A percentile compares a stretch with the other conserved stretches of the same genome.
Conservation (phyloP, 2,888 invertebrate genomes). For the Mesorhabditis belari region DNA sequence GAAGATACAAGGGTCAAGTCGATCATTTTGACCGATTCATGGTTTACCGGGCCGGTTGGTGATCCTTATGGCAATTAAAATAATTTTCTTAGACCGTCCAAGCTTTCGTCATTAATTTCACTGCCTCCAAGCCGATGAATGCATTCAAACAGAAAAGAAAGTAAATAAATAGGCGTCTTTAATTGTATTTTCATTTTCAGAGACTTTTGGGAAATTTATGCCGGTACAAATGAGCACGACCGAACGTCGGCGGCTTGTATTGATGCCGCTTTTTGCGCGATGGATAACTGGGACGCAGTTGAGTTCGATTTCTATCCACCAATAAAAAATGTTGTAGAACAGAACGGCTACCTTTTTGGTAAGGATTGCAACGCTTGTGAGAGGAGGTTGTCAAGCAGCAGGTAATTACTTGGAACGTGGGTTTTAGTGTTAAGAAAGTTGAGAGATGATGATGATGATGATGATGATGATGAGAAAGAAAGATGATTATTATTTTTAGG, state of each 20-base stretch:
- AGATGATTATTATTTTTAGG: too few relatives aligned
- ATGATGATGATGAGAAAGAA: too few relatives aligned
- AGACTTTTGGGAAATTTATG: not conserved
- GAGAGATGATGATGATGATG: too few relatives aligned
- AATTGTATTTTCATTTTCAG: not conserved
- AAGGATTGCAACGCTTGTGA: too few relatives aligned
- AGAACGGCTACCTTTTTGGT: too few relatives aligned
- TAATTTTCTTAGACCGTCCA: not conserved
- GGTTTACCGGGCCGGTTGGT: slow-evolving; percentile 2
- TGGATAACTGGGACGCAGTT: not conserved
- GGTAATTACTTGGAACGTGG: too few relatives aligned
- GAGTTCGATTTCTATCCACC: not conserved
- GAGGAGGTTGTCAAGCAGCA: too few relatives aligned
- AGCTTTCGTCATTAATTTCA: not conserved
- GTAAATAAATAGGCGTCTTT: too few relatives aligned
- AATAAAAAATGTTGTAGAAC: not conserved
- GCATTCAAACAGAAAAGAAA: too few relatives aligned
- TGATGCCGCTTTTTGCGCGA: not conserved
- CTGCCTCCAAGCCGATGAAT: too few relatives aligned
- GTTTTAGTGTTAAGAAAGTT: too few relatives aligned
- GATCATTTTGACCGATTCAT: slow-evolving; percentile 72
- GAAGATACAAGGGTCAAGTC: slow-evolving; percentile 54
- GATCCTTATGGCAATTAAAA: not conserved
- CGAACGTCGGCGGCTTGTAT: not conserved
- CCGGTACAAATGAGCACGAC: not conserved